Percentiles rank a stretch among this genome's conserved stretches.
These are phyloP conservation scores for Neoascia interrupta DNA, from an alignment of 2,888 invertebrate species.

Conservation along the genomic window DNA sequence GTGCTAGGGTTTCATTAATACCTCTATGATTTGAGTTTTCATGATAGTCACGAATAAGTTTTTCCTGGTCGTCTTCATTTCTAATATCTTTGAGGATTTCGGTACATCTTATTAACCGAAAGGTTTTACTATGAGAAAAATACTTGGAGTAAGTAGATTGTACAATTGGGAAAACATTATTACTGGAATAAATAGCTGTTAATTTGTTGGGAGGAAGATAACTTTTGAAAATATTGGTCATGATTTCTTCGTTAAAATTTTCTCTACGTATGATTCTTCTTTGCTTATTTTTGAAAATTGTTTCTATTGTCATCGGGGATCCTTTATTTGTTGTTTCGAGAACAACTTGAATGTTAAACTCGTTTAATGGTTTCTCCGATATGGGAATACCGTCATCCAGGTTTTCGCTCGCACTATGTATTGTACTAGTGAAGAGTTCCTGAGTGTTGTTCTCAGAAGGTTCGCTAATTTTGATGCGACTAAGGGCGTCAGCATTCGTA, in stretches of 20 bases:
- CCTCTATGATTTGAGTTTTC: slow-evolving; percentile 61
- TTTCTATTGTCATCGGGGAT: slow-evolving; percentile 12
- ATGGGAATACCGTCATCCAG: slow-evolving; percentile 9
- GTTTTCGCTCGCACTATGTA: slow-evolving; percentile 59
- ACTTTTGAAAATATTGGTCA: slow-evolving; percentile 33
- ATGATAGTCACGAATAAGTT: slow-evolving; percentile 49
- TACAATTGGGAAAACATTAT: slow-evolving; percentile 18
- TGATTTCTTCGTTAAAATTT: slow-evolving; percentile 1
- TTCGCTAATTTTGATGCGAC: slow-evolving; percentile 35
- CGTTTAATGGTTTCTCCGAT: slow-evolving; percentile 54
- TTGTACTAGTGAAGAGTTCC: slow-evolving; percentile 8
- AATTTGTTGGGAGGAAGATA: slow-evolving; percentile 29
- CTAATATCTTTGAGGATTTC: slow-evolving; percentile 24
- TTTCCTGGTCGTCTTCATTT: slow-evolving; percentile 54
- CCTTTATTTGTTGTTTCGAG: slow-evolving; percentile 1
- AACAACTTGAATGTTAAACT: slow-evolving; percentile 49
- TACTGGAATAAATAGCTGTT: slow-evolving; percentile 29
- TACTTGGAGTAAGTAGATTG: slow-evolving; percentile 17
- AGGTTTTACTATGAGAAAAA: slow-evolving; percentile 24
- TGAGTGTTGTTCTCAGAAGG: slow-evolving; percentile 4
- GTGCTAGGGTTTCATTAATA: slow-evolving; percentile 48
- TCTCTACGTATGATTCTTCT: slow-evolving; percentile 7
- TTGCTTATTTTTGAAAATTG: slow-evolving; percentile 23
- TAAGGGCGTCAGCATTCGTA: slow-evolving; percentile 62
- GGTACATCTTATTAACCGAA: slow-evolving; percentile 11